Evolutionary conservation across 2,797 vertebrate genomes (phyloP).

Genomic region (Antennarius maculatus): DNA sequence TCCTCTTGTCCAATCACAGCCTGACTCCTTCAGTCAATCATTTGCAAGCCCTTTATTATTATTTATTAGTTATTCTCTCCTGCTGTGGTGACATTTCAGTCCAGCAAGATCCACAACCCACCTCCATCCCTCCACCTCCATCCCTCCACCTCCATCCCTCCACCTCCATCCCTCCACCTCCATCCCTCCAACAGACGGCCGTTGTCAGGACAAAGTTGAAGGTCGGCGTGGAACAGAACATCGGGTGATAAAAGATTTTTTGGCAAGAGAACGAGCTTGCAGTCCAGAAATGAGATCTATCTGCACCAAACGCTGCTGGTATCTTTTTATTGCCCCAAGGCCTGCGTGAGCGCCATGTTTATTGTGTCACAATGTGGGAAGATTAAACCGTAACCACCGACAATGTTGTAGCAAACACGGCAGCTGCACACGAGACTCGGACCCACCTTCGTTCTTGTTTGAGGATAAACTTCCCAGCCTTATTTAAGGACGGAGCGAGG

Average conservation of each 20-base stretch:
- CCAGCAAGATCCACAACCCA: too few species aligned
- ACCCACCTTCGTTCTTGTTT: neutral
- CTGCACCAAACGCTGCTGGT: slow-evolving; percentile 4
- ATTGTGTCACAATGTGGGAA: slow-evolving; percentile 12
- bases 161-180: too few species aligned
- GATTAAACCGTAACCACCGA: slow-evolving; percentile 17
- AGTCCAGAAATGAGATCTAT: slow-evolving; percentile 22
- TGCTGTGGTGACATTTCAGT: too few species aligned
- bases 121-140: too few species aligned
- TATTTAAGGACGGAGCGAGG: too few species aligned
- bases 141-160: too few species aligned
- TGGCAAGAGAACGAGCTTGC: slow-evolving; percentile 27
- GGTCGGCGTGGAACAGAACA: slow-evolving; percentile 31
- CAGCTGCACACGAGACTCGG: neutral
- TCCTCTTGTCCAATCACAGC: too few species aligned
- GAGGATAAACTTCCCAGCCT: neutral
- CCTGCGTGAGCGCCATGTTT: slow-evolving; percentile 9
- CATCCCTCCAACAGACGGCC: neutral
- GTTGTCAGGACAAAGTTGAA: slow-evolving; percentile 48
- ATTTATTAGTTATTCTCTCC: too few species aligned
- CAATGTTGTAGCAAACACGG: slow-evolving; percentile 1
- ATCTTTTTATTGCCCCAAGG: slow-evolving; percentile 34
- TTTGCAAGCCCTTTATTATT: too few species aligned
- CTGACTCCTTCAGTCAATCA: too few species aligned
- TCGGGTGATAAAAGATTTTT: slow-evolving; percentile 25